phyloP scores from a whole-genome alignment of 2,113 vertebrate genomes.

The Vulpes ferrilata region DNA sequence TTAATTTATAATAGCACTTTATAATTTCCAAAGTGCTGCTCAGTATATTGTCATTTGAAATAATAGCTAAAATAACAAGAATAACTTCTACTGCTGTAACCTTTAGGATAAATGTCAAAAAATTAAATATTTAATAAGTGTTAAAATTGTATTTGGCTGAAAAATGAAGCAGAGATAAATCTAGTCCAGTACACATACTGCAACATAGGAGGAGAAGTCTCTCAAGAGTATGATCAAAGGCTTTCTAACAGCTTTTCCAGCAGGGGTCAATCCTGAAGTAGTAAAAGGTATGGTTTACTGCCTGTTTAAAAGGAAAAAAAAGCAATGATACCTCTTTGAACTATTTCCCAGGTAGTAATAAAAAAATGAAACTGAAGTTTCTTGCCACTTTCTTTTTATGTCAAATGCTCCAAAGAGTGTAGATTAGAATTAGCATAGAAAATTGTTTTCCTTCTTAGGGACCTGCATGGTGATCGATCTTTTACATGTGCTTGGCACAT shows the following conservation, averaged over 20 bases:
- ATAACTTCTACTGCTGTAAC: neutral
- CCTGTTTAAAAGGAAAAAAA: neutral
- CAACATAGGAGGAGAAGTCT: neutral
- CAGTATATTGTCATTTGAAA: conserved; percentile 36
- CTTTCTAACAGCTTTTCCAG: neutral
- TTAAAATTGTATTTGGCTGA: neutral
- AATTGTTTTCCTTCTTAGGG: neutral
- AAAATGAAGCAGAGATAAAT: neutral
- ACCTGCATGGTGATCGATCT: neutral
- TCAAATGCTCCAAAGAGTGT: neutral
- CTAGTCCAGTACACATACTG: neutral
- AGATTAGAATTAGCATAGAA: neutral
- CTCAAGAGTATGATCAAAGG: neutral
- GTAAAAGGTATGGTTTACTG: neutral
- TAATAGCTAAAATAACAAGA: conserved; percentile 16
- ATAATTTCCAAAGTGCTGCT: neutral
- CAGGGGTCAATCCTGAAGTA: neutral
- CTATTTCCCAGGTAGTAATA: conserved; percentile 15
- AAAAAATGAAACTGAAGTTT: conserved; percentile 10
- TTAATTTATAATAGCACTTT: neutral
- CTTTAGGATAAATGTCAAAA: conserved; percentile 32
- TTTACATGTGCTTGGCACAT: neutral
- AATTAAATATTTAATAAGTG: conserved; percentile 17
- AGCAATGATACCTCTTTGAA: neutral
- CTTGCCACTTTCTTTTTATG: neutral